These are phyloP conservation scores for Xiphophorus maculatus DNA, from an alignment of 2,113 vertebrate genomes.

Conservation along the genomic window DNA sequence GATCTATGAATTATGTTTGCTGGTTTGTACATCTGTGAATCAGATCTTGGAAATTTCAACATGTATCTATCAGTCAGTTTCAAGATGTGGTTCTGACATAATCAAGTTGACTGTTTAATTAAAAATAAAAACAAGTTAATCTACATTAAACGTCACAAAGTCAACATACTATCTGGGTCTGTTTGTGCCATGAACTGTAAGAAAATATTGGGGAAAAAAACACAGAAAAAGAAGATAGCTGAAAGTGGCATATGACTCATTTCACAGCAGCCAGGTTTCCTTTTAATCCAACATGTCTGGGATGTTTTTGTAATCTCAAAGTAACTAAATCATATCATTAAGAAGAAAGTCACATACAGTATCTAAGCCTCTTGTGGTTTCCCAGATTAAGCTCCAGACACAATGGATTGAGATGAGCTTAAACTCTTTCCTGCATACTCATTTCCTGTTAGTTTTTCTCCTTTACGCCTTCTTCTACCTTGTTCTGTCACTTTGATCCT, in stretches of 20 bases:
- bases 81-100: too few relatives aligned
- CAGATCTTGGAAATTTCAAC: not conserved
- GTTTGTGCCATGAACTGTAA: constrained; percentile 1
- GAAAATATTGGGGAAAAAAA: not conserved
- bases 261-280: constrained; percentile 19
- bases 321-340: constrained; percentile 60
- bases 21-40: not conserved
- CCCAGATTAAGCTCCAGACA: constrained; percentile 63
- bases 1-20: not conserved
- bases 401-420: constrained; percentile 65
- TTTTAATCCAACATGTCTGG: constrained; percentile 33
- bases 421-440: constrained; percentile 59
- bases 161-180: not conserved
- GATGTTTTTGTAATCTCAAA: constrained; percentile 50
- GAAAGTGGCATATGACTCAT: constrained; percentile 23
- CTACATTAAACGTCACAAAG: not conserved
- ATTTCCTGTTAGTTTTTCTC: constrained; percentile 50
- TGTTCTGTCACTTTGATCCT: constrained; percentile 50
- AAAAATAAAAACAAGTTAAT: not conserved
- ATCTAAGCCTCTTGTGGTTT: constrained; percentile 58
- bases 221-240: not conserved
- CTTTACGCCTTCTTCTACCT: constrained; percentile 27
- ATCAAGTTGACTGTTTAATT: not conserved
- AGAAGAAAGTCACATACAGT: constrained; percentile 59
- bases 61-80: not conserved